Base-by-base conservation (phyloP, 1,140 invertebrate genomes). In the Phocides pigmalion region DNA sequence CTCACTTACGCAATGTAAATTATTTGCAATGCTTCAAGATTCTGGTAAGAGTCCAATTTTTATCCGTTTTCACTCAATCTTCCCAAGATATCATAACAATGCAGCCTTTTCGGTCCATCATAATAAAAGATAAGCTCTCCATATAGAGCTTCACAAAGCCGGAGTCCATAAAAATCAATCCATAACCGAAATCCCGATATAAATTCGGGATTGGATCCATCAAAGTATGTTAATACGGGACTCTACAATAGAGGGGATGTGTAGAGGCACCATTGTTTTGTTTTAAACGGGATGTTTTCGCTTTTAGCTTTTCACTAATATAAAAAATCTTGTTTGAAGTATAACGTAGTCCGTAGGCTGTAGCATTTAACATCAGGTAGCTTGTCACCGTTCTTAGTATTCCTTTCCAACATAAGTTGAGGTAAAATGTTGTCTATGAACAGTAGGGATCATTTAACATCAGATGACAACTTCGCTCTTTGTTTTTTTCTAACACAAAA, bases 121-220 rank as follows among this genome's bases (percentile, higher is more conserved):
- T 39, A 53, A 53, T 53, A 12, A 32, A 39, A 1, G 54, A 58
- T 58, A 58, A 58, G 54, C 54, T 39, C 5, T 3, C 54, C 5
- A 1, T 11, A n/a, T 35, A 22, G 22, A 22, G 22, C 42, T 20
- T n/a, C 44, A 44, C 41, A 46, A 58, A 44, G 54, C 15, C 37
- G 50, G 9, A 58, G 54, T 58, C 54, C 15, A 58, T 58, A 58
- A 58, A 46, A 58, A 58, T 58, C 54, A 58, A 58, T 58, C 54
- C 54, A 58, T 58, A 58, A 58, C 41, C 54, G 9, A 58, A 58
- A 58, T 58, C 54, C 54, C 14, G 41, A 42, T 42, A 58, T 58
- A 58, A 58, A 58, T 58, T 58, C 54, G 14, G 39, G 54, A 58
- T 32, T 51, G 53, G 53, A 58, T 58, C 54, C 25, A 58, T 58